phyloP scores from a whole-genome alignment of 2,113 vertebrate species.

The Cavia aperea region DNA sequence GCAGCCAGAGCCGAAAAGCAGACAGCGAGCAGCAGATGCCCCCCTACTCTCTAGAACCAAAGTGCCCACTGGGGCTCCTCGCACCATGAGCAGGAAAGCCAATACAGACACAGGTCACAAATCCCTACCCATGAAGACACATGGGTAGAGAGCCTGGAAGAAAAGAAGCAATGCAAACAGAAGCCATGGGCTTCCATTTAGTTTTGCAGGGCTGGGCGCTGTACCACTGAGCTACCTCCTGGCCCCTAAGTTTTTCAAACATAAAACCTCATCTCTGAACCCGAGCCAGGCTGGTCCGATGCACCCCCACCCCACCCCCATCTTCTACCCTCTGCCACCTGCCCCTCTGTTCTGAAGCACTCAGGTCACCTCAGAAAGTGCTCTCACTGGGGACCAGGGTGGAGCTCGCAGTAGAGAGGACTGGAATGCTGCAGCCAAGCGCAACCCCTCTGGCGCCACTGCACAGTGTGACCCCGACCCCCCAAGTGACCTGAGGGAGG shows the following conservation, averaged over 20 bases:
- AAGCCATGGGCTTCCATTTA: neutral
- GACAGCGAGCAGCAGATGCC: rapidly evolving
- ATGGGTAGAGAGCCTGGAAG: neutral
- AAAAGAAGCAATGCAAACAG: neutral
- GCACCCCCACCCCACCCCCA: no score
- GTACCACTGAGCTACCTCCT: neutral
- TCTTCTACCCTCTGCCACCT: neutral
- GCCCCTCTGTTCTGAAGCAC: rapidly evolving
- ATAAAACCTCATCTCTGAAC: neutral
- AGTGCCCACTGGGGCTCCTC: neutral
- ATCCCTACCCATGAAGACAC: neutral
- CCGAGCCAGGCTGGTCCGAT: neutral
- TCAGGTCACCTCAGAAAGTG: neutral
- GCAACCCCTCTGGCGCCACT: neutral
- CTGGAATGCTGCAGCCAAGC: neutral
- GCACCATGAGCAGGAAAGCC: rapidly evolving
- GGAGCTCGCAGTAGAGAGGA: neutral
- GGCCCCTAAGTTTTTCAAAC: neutral
- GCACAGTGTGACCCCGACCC: neutral
- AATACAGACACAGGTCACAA: rapidly evolving
- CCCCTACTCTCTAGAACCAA: rapidly evolving
- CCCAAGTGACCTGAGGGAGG: neutral
- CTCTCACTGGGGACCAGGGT: neutral
- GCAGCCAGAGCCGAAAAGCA: neutral
- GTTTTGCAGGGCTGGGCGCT: neutral